These are phyloP conservation scores for Oryzias woworae DNA, from an alignment of 2,113 vertebrate genomes.

Conservation along the genomic window DNA sequence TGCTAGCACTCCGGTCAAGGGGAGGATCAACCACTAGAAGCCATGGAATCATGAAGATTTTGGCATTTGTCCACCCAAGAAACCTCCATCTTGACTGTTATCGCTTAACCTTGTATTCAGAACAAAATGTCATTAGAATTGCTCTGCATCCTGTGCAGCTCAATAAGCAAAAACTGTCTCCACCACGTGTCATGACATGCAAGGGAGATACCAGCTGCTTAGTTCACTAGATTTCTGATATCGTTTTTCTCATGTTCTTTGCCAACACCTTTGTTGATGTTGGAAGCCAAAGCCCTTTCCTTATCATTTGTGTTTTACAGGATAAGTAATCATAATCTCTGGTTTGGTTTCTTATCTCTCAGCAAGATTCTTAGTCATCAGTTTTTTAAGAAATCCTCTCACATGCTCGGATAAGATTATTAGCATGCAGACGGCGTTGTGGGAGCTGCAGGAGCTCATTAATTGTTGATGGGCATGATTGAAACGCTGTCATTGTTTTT, in stretches of 20 bases:
- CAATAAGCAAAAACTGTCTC: neutral
- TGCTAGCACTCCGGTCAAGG: conserved; percentile 5
- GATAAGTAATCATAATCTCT: conserved; percentile 43
- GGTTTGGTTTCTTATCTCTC: conserved; percentile 31
- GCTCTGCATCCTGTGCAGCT: no score
- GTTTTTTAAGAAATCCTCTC: conserved; percentile 33
- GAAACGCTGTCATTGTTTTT: conserved; percentile 31
- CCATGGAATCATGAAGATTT: neutral
- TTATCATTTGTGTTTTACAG: conserved; percentile 11
- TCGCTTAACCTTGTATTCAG: neutral
- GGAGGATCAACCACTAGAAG: neutral
- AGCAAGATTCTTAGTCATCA: conserved; percentile 17
- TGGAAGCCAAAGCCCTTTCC: conserved; percentile 23
- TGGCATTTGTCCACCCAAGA: conserved; percentile 1
- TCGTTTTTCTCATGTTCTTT: conserved; percentile 22
- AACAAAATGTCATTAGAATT: neutral
- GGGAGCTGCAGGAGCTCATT: conserved; percentile 37
- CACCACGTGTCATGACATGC: conserved; percentile 36
- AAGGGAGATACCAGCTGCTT: conserved; percentile 45
- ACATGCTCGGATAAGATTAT: conserved; percentile 47
- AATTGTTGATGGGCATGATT: conserved; percentile 40
- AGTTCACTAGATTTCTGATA: conserved; percentile 52
- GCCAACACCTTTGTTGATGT: neutral
- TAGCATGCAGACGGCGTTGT: conserved; percentile 43
- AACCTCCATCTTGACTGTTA: neutral